Evolutionary conservation across 2,888 invertebrate genomes (phyloP), one percentile per base, ranked within the genome.

Genomic region (Drosophila diplacantha): DNA sequence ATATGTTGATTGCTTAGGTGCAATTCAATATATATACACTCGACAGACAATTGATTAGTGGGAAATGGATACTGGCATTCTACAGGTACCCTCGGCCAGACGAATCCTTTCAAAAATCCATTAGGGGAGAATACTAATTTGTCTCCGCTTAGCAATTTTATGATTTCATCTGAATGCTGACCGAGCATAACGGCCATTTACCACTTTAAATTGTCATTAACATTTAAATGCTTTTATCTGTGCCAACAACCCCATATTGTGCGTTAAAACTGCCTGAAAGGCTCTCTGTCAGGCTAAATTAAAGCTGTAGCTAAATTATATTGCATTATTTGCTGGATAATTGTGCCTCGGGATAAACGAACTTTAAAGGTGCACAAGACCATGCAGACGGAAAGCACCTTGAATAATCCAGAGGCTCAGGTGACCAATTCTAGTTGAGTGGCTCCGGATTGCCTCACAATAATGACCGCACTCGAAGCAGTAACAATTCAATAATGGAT

Each of bases 1-100:
- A 37, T 20, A 24, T 29, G 47, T 35, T 29, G 18, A 51, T 51
- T 54, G 52, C n/a, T 35, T 54, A 51, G 54, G 51, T 54, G 52
- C 54, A 51, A 37, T 35, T 29, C 52, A 51, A 14, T 12, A 20
- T 51, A 29, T 22, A 11, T 5, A 26, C n/a, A 20, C 51, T 29
- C 5, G 51, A 8, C 18, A 24, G 50, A 6, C 51, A 8, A 6
- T 18, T 5, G 20, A 26, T 12, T 26, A 18, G 24, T 16, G 12
- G 49, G 12, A 9, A 50, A 14, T 5, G 18, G 26, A 11, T 26
- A 20, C 18, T 11, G 24, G 18, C 14, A 37, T 14, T 26, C 31
- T 5, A 14, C 18, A 31, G 44, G 29, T 26, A 29, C 1, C 18
- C 7, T 8, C 43, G 6, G 18, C 5, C 29, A 31, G 31, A 31